Conservation (phyloP, 1,140 invertebrate genomes). For the Leptinotarsa lineolata region DNA sequence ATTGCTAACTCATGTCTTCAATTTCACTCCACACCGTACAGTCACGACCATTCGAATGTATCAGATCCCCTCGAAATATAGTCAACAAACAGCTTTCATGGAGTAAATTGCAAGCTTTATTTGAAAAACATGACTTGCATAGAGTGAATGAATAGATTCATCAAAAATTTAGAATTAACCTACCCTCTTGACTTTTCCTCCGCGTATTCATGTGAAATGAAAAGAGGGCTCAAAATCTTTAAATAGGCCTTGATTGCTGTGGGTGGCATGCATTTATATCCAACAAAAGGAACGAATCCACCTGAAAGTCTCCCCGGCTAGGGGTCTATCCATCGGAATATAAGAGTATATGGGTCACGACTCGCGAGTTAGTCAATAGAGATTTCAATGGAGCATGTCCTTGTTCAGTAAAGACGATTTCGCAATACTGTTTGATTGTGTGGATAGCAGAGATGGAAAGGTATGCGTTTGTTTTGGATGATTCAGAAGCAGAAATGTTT, state of each 20-base stretch:
- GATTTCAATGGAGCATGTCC: too few relatives aligned
- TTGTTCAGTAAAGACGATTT: too few relatives aligned
- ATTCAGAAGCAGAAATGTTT: too few relatives aligned
- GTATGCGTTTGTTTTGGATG: too few relatives aligned
- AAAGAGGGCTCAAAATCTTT: background rate
- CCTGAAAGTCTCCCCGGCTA: background rate
- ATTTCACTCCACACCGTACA: too few relatives aligned
- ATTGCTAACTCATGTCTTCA: too few relatives aligned
- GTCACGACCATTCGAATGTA: conserved; percentile 5
- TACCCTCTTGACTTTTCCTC: conserved; percentile 19
- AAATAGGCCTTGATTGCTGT: background rate
- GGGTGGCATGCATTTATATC: background rate
- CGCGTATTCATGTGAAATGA: conserved; percentile 18
- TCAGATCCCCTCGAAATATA: conserved; percentile 16
- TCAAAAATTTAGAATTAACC: conserved; percentile 20
- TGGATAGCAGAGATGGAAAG: too few relatives aligned
- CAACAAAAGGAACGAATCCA: background rate
- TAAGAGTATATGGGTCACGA: background rate
- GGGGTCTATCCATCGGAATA: background rate
- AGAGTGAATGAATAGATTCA: conserved; percentile 17
- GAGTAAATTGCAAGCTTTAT: conserved; percentile 17
- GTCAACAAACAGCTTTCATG: conserved; percentile 18
- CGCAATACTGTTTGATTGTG: too few relatives aligned
- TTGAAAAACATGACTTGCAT: conserved; percentile 17
- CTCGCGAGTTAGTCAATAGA: background rate